Evolutionary conservation across 2,797 vertebrate species (phyloP).

Genomic region (Limosa lapponica): DNA sequence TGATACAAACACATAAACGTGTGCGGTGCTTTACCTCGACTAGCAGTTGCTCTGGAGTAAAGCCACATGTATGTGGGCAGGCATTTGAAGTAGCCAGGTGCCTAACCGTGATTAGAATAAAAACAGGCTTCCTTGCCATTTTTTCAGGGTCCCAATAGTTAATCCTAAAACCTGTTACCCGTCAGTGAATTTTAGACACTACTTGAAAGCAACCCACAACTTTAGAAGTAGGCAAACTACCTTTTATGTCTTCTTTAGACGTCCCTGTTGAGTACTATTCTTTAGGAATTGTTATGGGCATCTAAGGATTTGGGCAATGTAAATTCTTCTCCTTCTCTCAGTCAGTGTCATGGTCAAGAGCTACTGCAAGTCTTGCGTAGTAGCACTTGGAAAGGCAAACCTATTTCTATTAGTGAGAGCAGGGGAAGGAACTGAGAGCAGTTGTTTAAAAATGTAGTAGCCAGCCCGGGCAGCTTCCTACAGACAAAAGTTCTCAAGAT

Average conservation of each 20-base stretch:
- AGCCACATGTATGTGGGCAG: accelerated
- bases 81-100: background rate
- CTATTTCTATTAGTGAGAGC: background rate
- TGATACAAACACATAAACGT: background rate
- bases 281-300: background rate
- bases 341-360: background rate
- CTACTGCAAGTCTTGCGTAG: background rate
- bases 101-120: background rate
- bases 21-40: background rate
- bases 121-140: background rate
- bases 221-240: background rate
- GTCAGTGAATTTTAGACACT: background rate
- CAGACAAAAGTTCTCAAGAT: background rate
- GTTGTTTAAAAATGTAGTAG: background rate
- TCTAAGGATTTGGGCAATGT: background rate
- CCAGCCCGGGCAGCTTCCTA: background rate
- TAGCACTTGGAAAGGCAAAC: background rate
- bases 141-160: background rate
- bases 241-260: background rate
- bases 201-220: background rate
- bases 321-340: background rate
- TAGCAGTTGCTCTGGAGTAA: background rate
- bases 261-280: background rate
- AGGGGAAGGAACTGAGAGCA: background rate
- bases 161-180: background rate